phyloP scores from a whole-genome alignment of 2,888 invertebrate genomes.

The Protodeltote pygarga region DNA sequence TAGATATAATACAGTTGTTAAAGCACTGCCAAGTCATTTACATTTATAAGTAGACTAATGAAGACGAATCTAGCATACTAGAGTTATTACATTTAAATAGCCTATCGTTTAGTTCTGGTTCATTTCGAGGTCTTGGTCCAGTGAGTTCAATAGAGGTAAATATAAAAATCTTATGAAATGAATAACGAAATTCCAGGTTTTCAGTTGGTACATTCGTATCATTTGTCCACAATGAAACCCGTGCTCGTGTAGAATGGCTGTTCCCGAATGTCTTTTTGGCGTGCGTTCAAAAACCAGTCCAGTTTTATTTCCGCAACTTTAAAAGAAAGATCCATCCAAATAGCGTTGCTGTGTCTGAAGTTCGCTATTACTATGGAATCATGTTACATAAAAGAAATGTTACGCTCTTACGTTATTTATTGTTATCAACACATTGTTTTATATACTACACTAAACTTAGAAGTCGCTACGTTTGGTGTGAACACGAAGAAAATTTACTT shows the following conservation, averaged over 20 bases:
- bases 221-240: slow-evolving; percentile 44
- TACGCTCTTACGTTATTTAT: slow-evolving; percentile 33
- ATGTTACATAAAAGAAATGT: slow-evolving; percentile 38
- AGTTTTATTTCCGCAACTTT: slow-evolving; percentile 52
- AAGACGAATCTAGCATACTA: slow-evolving; percentile 60
- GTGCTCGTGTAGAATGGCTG: slow-evolving; percentile 46
- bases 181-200: slow-evolving; percentile 22
- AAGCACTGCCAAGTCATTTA: slow-evolving; percentile 81
- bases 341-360: slow-evolving; percentile 46
- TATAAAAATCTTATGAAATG: slow-evolving; percentile 14
- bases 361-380: slow-evolving; percentile 37
- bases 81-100: slow-evolving; percentile 44
- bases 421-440: slow-evolving; percentile 19
- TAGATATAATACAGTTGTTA: slow-evolving; percentile 67
- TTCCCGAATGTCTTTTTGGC: slow-evolving; percentile 60
- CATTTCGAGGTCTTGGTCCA: slow-evolving; percentile 7
- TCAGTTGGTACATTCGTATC: slow-evolving; percentile 27
- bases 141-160: slow-evolving; percentile 17
- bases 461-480: slow-evolving; percentile 2
- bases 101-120: slow-evolving; percentile 44
- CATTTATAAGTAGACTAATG: slow-evolving; percentile 63
- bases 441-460: slow-evolving; percentile 7
- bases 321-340: slow-evolving; percentile 52
- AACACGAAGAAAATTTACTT: slow-evolving; percentile 2
- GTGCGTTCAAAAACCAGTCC: slow-evolving; percentile 58